Conservation (phyloP, 1,140 invertebrate species). For the Amyelois transitella region DNA sequence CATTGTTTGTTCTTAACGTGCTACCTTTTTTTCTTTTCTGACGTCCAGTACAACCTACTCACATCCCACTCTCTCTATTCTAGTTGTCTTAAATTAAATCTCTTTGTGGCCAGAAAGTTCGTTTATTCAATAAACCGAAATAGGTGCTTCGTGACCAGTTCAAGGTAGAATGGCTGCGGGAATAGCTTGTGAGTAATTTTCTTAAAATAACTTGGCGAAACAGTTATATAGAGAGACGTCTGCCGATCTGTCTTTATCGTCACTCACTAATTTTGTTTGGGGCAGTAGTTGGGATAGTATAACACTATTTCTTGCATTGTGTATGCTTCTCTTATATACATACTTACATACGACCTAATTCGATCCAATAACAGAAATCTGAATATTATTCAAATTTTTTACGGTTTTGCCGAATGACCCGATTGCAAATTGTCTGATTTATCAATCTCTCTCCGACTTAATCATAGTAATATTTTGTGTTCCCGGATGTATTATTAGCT, state of each 20-base stretch:
- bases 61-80: conserved; percentile 9
- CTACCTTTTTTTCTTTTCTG: background rate
- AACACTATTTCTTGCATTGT: too few species aligned
- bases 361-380: too few species aligned
- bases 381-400: too few species aligned
- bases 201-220: conserved; percentile 42
- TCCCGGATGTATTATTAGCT: too few species aligned
- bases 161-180: conserved; percentile 46
- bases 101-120: conserved; percentile 39
- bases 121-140: conserved; percentile 46
- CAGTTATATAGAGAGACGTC: conserved; percentile 12
- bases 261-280: background rate
- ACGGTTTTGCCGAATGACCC: too few species aligned
- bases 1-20: too few species aligned
- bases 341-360: too few species aligned
- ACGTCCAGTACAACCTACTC: conserved; percentile 3
- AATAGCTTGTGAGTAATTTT: conserved; percentile 53
- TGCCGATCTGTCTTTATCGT: background rate
- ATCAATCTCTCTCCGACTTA: too few species aligned
- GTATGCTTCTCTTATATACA: too few species aligned
- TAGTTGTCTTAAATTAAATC: conserved; percentile 11
- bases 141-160: conserved; percentile 51
- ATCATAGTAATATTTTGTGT: too few species aligned
- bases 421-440: too few species aligned
- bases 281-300: background rate